phyloP scores from a whole-genome alignment of 2,797 vertebrate species.

The Gymnoscopelus microlampas region DNA sequence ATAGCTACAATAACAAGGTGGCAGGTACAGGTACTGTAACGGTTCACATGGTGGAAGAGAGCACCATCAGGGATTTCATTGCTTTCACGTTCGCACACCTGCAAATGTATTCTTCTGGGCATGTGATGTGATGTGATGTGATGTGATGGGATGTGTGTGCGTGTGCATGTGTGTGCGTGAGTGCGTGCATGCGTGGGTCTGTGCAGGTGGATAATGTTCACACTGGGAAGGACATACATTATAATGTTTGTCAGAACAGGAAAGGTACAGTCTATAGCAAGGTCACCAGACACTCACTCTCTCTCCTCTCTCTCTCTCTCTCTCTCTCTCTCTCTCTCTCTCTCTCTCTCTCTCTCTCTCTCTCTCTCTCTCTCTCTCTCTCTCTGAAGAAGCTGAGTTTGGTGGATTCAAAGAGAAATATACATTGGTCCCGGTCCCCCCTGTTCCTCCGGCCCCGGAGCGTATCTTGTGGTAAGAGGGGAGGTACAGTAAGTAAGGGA shows the following conservation, averaged over 20 bases:
- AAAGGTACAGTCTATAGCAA: constrained; percentile 57
- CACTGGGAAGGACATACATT: constrained; percentile 19
- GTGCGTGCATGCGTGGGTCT: not conserved
- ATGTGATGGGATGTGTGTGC: not conserved
- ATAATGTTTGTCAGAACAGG: constrained; percentile 28
- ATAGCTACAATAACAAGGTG: no score
- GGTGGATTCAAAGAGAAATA: constrained; percentile 41
- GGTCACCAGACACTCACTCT: constrained; percentile 47
- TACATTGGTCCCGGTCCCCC: constrained; percentile 26
- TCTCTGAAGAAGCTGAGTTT: constrained; percentile 34
- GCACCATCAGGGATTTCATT: not conserved
- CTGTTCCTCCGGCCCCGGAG: constrained; percentile 49
- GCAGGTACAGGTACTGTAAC: no score
- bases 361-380: constrained; percentile 37
- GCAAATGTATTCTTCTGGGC: constrained; percentile 10
- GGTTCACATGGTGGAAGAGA: not conserved
- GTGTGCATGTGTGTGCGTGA: constrained; percentile 13
- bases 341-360: constrained; percentile 40
- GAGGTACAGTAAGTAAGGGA: constrained; percentile 52
- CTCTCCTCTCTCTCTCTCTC: constrained; percentile 34
- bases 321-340: constrained; percentile 39
- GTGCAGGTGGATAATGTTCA: constrained; percentile 46
- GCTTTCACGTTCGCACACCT: constrained; percentile 21
- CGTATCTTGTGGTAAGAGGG: constrained; percentile 62
- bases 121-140: not conserved